Conservation (phyloP, 2,888 invertebrate genomes). For the Crossocerus cetratus region DNA sequence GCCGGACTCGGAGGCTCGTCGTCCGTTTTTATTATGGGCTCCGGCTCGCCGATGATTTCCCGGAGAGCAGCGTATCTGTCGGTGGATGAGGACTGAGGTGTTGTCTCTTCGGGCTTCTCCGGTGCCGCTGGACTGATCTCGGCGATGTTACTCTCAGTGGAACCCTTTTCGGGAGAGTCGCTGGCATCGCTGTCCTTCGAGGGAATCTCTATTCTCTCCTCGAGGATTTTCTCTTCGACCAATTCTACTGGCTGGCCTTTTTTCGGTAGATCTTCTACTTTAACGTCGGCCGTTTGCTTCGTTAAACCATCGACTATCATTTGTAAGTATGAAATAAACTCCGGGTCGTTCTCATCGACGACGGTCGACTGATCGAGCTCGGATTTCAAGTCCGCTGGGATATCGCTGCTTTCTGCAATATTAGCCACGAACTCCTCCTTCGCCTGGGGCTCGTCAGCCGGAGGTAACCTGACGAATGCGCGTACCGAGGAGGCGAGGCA, state of each 20-base stretch:
- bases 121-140: conserved; percentile 47
- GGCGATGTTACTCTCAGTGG: conserved; percentile 38
- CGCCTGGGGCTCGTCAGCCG: not conserved
- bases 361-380: not conserved
- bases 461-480: not conserved
- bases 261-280: conserved; percentile 38
- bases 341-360: not conserved
- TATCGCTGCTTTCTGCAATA: not conserved
- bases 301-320: not conserved
- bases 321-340: not conserved
- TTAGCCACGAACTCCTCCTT: not conserved
- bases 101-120: conserved; percentile 77
- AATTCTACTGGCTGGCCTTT: conserved; percentile 43
- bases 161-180: conserved; percentile 42
- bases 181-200: conserved; percentile 50
- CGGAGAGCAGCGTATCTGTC: conserved; percentile 90
- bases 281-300: not conserved
- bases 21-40: conserved; percentile 51
- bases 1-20: conserved; percentile 43
- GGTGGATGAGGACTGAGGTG: conserved; percentile 78
- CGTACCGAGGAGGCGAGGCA: not conserved
- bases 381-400: not conserved
- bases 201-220: conserved; percentile 39
- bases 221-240: conserved; percentile 25
- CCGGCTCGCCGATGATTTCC: conserved; percentile 81